Conservation (phyloP, 2,888 invertebrate species). For the Chrysolina oricalcia region DNA sequence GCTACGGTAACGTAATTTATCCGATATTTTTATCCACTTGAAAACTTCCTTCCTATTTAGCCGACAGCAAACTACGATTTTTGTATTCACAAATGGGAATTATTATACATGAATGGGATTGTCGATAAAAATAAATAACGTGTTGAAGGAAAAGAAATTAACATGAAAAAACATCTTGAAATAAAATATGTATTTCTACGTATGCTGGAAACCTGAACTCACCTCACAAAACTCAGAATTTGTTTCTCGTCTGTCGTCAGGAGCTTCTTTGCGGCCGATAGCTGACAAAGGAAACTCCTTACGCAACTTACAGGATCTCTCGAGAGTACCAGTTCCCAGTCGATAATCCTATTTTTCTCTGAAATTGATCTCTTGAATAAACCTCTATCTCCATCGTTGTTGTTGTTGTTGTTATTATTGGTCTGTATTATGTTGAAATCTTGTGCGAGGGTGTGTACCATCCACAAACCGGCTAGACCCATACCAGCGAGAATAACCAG, state of each 20-base stretch:
- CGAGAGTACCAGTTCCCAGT: slow-evolving; percentile 67
- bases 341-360: slow-evolving; percentile 48
- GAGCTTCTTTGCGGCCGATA: slow-evolving; percentile 65
- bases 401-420: slow-evolving; percentile 15
- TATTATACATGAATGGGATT: too few relatives aligned
- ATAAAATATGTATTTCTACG: too few relatives aligned
- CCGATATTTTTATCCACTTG: too few relatives aligned
- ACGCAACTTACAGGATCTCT: slow-evolving; percentile 72
- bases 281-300: slow-evolving; percentile 71
- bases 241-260: slow-evolving; percentile 63
- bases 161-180: too few relatives aligned
- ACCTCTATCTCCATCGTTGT: slow-evolving; percentile 33
- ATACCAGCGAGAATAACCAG: slow-evolving; percentile 69
- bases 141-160: too few relatives aligned
- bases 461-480: slow-evolving; percentile 72
- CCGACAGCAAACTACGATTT: too few relatives aligned
- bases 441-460: slow-evolving; percentile 71
- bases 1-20: too few relatives aligned
- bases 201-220: too few relatives aligned
- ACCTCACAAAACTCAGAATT: slow-evolving; percentile 66
- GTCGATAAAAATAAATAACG: too few relatives aligned
- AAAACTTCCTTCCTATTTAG: too few relatives aligned
- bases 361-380: slow-evolving; percentile 43
- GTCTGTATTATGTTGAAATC: slow-evolving; percentile 68
- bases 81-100: too few relatives aligned